Evolutionary conservation across 2,888 invertebrate species (phyloP).

Genomic region (Orthonychiurus folsomi): DNA sequence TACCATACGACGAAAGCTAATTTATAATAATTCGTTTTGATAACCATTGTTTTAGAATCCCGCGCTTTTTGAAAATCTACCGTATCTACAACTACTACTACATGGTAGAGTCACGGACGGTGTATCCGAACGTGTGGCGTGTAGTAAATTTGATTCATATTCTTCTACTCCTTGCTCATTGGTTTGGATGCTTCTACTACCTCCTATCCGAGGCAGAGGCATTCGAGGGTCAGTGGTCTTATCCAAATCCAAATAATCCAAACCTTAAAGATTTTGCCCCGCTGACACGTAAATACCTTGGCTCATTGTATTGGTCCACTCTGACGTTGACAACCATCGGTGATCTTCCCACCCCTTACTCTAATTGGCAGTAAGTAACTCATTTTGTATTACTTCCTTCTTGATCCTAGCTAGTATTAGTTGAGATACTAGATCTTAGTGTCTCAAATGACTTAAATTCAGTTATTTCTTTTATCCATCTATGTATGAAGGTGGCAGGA

Average conservation of each 20-base stretch:
- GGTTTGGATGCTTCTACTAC: slow-evolving; percentile 97
- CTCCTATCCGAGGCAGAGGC: slow-evolving; percentile 83
- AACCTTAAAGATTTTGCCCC: slow-evolving; percentile 86
- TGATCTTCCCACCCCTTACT: slow-evolving; percentile 89
- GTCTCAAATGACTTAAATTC: too few species aligned
- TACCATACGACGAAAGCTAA: too few species aligned
- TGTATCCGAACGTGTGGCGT: slow-evolving; percentile 92
- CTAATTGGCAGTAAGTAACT: slow-evolving; percentile 93
- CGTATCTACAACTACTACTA: slow-evolving; percentile 87
- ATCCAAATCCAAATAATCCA: slow-evolving; percentile 60
- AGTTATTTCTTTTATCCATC: too few species aligned
- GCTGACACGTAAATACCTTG: slow-evolving; percentile 82
- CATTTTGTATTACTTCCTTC: too few species aligned
- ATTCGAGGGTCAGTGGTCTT: slow-evolving; percentile 83
- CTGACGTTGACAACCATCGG: slow-evolving; percentile 91
- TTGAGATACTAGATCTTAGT: too few species aligned
- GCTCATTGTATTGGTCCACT: slow-evolving; percentile 93
- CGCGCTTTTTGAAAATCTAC: slow-evolving; percentile 82
- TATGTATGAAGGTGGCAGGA: too few species aligned
- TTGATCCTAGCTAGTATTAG: too few species aligned
- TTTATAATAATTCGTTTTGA: not conserved
- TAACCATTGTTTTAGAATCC: slow-evolving; percentile 49
- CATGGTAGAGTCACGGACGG: slow-evolving; percentile 89
- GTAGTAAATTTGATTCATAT: slow-evolving; percentile 92
- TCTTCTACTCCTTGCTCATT: slow-evolving; percentile 85